These are phyloP conservation scores for Mus caroli DNA, from an alignment of 2,797 vertebrate genomes.

Conservation along the genomic window DNA sequence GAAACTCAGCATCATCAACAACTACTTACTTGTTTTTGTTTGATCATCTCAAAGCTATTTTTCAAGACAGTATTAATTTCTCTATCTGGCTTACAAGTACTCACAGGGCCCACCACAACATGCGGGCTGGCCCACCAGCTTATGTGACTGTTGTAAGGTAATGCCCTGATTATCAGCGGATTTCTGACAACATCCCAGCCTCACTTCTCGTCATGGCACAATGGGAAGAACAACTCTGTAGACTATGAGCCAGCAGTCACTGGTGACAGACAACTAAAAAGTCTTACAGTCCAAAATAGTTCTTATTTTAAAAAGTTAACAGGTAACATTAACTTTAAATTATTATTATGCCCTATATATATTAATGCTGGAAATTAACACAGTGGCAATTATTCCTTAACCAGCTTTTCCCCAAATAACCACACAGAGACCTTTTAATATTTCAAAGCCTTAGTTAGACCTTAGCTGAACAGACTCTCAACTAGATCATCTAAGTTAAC, in stretches of 20 bases:
- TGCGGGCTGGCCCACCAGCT: not conserved
- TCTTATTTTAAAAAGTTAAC: slow-evolving; percentile 15
- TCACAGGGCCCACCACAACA: not conserved
- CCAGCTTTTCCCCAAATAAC: not conserved
- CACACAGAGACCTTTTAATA: not conserved
- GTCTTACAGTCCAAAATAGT: not conserved
- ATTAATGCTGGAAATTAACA: not conserved
- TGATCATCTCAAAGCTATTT: not conserved
- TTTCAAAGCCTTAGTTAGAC: not conserved
- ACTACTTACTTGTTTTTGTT: not conserved
- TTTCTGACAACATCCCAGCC: not conserved
- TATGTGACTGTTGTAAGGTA: not conserved
- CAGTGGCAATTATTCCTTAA: not conserved
- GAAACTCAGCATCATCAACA: not conserved
- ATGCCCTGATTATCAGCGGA: not conserved
- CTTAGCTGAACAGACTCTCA: not conserved
- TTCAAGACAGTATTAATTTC: slow-evolving; percentile 1
- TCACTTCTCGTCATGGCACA: not conserved
- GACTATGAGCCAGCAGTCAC: not conserved
- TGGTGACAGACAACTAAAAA: not conserved
- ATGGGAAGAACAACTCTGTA: not conserved
- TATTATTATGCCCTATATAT: not conserved
- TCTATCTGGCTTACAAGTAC: not conserved
- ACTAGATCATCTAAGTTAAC: not conserved
- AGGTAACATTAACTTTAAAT: not conserved